Percentiles rank a stretch among this genome's conserved stretches.
These are phyloP conservation scores for Porphyrio hochstetteri DNA, from an alignment of 2,113 vertebrate species.

Conservation along the genomic window DNA sequence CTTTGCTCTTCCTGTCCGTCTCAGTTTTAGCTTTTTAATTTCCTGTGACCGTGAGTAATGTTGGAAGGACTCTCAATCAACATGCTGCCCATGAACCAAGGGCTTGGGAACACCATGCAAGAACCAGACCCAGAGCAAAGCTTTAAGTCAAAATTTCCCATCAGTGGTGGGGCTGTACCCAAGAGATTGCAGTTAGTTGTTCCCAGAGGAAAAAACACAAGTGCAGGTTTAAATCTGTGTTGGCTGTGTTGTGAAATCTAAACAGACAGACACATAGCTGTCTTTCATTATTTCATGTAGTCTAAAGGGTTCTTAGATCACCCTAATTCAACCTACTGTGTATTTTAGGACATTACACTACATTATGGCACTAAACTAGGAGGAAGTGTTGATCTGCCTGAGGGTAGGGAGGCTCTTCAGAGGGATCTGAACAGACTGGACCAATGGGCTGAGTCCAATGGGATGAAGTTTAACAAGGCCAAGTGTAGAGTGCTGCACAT, in stretches of 20 bases:
- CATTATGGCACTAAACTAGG: too few species aligned
- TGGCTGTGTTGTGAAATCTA: neutral
- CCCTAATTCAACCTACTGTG: neutral
- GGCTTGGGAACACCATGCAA: neutral
- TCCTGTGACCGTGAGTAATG: conserved; percentile 4
- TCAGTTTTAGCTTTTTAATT: conserved; percentile 52
- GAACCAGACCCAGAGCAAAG: rapidly evolving
- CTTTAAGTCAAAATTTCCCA: rapidly evolving
- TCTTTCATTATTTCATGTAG: neutral
- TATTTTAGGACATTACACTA: conserved; percentile 3
- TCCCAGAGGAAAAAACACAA: neutral
- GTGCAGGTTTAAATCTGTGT: neutral
- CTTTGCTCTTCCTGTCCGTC: conserved; percentile 18
- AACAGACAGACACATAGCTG: neutral
- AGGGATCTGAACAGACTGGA: too few species aligned
- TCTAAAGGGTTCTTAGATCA: neutral
- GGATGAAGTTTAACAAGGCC: too few species aligned
- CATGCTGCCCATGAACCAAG: neutral
- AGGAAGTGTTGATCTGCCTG: too few species aligned
- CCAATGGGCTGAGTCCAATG: too few species aligned
- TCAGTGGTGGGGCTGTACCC: neutral
- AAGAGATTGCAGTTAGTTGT: neutral
- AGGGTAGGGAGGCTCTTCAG: too few species aligned
- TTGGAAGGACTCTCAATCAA: neutral
- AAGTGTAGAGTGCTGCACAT: too few species aligned